Evolutionary conservation across 2,888 invertebrate genomes (phyloP).

Genomic region (Polia nebulosa): DNA sequence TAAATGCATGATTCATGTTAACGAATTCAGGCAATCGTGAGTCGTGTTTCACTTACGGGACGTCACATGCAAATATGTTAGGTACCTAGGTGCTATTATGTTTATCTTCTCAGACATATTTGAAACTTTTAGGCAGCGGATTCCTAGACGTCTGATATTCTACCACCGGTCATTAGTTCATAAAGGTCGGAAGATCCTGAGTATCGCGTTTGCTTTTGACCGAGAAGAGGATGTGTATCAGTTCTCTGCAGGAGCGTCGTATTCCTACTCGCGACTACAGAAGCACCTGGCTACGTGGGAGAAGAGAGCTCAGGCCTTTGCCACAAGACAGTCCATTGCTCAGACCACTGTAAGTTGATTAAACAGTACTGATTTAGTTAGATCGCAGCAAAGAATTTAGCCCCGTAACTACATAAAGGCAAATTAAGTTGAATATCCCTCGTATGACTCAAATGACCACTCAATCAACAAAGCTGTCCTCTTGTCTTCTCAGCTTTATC

Average conservation of each 20-base stretch:
- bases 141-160: slow-evolving; percentile 96
- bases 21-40: slow-evolving; percentile 18
- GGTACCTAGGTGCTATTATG: not conserved
- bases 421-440: not conserved
- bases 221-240: slow-evolving; percentile 98
- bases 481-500: slow-evolving; percentile 1
- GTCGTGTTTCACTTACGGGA: not conserved
- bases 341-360: slow-evolving; percentile 90
- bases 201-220: slow-evolving; percentile 98
- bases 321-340: slow-evolving; percentile 93
- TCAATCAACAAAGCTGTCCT: not conserved
- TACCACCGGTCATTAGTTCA: slow-evolving; percentile 98
- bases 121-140: slow-evolving; percentile 92
- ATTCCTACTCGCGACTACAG: slow-evolving; percentile 98
- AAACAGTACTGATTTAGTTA: not conserved
- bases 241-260: slow-evolving; percentile 98
- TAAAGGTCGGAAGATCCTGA: slow-evolving; percentile 97
- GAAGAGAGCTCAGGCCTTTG: slow-evolving; percentile 92
- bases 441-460: not conserved
- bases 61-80: not conserved
- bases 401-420: not conserved
- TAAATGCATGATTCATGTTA: slow-evolving; percentile 23
- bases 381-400: no score
- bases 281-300: slow-evolving; percentile 94
- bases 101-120: slow-evolving; percentile 21